phyloP scores from a whole-genome alignment of 2,888 invertebrate species.

The Laspeyria flexula region DNA sequence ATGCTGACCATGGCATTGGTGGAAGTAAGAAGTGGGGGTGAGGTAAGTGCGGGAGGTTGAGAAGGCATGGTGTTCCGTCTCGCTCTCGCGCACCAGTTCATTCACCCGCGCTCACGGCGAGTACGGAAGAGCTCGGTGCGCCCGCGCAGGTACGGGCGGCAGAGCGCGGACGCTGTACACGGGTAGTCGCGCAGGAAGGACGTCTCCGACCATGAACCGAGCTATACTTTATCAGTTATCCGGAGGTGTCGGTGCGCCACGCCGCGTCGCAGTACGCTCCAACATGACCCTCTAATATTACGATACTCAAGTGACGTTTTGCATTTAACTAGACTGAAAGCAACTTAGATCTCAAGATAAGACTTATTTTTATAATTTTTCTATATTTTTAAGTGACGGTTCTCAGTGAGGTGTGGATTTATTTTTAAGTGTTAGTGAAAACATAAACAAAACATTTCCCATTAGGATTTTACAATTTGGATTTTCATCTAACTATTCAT shows the following conservation, averaged over 20 bases:
- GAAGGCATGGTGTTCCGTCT: conserved; percentile 53
- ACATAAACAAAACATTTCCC: conserved; percentile 63
- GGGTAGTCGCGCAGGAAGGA: conserved; percentile 75
- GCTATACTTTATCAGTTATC: conserved; percentile 83
- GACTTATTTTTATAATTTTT: conserved; percentile 75
- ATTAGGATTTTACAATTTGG: conserved; percentile 71
- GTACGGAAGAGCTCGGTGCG: conserved; percentile 77
- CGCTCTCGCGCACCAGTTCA: conserved; percentile 78
- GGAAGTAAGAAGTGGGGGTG: no score
- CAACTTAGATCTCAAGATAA: conserved; percentile 84
- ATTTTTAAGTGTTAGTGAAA: conserved; percentile 76
- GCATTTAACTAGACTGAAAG: conserved; percentile 82
- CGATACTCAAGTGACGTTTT: conserved; percentile 66
- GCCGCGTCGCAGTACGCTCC: conserved; percentile 69
- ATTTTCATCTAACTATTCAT: conserved; percentile 55
- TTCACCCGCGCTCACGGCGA: conserved; percentile 71
- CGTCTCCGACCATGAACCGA: conserved; percentile 82
- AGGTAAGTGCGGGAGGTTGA: conserved; percentile 41
- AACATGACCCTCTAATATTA: conserved; percentile 68
- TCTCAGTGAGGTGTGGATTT: conserved; percentile 75
- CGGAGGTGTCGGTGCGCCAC: conserved; percentile 78
- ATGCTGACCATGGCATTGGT: conserved; percentile 82
- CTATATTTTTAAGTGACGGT: conserved; percentile 76
- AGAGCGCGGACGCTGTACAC: conserved; percentile 66
- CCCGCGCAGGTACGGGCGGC: conserved; percentile 74